These are phyloP conservation scores for Stegodyphus dumicola DNA, from an alignment of 1,140 invertebrate genomes.

Conservation along the genomic window DNA sequence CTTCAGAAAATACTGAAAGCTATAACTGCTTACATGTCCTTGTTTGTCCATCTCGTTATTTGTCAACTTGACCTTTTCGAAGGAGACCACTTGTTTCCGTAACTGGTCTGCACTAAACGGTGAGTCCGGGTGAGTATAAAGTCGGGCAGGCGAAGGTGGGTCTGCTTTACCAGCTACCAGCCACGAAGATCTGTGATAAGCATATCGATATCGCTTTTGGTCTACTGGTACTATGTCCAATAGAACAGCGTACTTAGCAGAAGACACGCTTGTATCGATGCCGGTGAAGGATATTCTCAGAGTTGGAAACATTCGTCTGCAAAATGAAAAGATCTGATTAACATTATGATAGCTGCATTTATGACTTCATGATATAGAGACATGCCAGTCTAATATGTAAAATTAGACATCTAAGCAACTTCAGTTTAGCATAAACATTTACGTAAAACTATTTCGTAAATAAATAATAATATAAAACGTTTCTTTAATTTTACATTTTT, in stretches of 20 bases:
- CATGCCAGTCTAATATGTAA: too few species aligned
- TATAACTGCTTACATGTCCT: constrained; percentile 73
- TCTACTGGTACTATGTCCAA: constrained; percentile 80
- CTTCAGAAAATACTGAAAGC: too few species aligned
- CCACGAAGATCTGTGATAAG: constrained; percentile 79
- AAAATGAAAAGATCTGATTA: not conserved
- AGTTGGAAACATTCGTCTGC: constrained; percentile 82
- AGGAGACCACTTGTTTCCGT: constrained; percentile 76
- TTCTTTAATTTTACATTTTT: too few species aligned
- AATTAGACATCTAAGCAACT: too few species aligned
- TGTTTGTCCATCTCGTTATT: constrained; percentile 79
- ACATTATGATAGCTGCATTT: too few species aligned
- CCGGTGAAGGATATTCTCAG: constrained; percentile 75
- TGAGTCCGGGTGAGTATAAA: constrained; percentile 97
- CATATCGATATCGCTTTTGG: constrained; percentile 77
- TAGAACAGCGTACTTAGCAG: constrained; percentile 81
- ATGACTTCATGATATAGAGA: too few species aligned
- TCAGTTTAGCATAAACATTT: too few species aligned
- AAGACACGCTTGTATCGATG: constrained; percentile 78
- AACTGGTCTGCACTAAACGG: constrained; percentile 94
- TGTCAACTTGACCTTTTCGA: constrained; percentile 79
- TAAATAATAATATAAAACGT: too few species aligned
- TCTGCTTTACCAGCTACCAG: constrained; percentile 79
- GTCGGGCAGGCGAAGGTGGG: constrained; percentile 90
- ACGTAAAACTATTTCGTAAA: too few species aligned